These are phyloP conservation scores for Rhinopomastus cyanomelas DNA, from an alignment of 2,113 vertebrate genomes.

Conservation along the genomic window DNA sequence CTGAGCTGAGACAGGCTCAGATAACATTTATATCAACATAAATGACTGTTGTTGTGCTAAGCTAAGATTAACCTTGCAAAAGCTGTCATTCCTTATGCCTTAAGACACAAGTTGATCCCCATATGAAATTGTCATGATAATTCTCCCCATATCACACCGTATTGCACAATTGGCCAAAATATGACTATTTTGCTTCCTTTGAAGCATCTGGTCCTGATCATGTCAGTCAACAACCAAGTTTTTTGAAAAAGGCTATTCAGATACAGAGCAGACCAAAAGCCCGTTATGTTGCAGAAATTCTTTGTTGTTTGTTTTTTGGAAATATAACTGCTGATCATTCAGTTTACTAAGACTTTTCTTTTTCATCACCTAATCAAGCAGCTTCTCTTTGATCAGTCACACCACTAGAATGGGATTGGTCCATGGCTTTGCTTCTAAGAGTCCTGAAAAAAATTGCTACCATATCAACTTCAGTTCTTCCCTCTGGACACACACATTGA, in stretches of 20 bases:
- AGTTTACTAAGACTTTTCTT: not conserved
- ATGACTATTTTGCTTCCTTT: conserved; percentile 8
- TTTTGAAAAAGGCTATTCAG: conserved; percentile 12
- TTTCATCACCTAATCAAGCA: not conserved
- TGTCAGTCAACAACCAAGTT: conserved; percentile 15
- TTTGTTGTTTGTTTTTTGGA: conserved; percentile 6
- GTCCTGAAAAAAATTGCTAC: not conserved
- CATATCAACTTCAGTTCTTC: not conserved
- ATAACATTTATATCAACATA: not conserved
- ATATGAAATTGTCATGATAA: not conserved
- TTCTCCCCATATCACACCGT: conserved; percentile 34
- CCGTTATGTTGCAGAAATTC: not conserved
- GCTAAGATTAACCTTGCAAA: conserved; percentile 46
- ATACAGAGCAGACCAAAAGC: conserved; percentile 18
- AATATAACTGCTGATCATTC: not conserved
- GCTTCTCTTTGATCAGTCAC: not conserved
- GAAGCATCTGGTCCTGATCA: conserved; percentile 6
- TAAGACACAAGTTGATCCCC: conserved; percentile 15
- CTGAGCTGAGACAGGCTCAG: not conserved
- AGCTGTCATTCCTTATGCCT: not conserved
- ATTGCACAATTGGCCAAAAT: conserved; percentile 60
- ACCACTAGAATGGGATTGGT: not conserved
- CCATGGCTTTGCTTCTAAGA: not conserved
- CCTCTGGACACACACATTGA: not conserved
- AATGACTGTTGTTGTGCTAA: not conserved